Conservation (phyloP, 2,888 invertebrate genomes). For the Drosophila affinis region DNA sequence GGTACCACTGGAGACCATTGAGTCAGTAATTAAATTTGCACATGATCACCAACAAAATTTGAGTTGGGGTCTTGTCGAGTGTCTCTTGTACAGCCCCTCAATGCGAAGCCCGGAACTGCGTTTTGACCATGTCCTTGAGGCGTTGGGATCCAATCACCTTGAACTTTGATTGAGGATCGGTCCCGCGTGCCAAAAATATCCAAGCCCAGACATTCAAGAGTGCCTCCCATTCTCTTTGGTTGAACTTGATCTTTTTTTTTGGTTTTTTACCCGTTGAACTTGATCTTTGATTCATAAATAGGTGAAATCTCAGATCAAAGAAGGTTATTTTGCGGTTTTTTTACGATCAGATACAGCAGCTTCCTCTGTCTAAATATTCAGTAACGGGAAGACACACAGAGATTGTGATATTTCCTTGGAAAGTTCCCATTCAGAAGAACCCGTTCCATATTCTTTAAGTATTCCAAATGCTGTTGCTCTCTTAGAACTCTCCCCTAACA, state of each 20-base stretch:
- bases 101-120: slow-evolving; percentile 47
- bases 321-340: neutral
- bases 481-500: too few relatives aligned
- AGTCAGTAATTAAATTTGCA: slow-evolving; percentile 71
- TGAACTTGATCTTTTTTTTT: slow-evolving; percentile 25
- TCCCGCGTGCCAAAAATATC: slow-evolving; percentile 18
- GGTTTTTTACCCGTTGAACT: too few relatives aligned
- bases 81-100: slow-evolving; percentile 21
- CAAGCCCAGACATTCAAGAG: neutral
- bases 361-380: neutral
- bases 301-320: neutral
- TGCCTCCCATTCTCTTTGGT: slow-evolving; percentile 11
- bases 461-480: too few relatives aligned
- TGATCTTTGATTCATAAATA: neutral
- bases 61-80: slow-evolving; percentile 32
- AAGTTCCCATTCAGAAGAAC: too few relatives aligned
- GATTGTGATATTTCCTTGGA: neutral
- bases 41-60: slow-evolving; percentile 19
- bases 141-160: slow-evolving; percentile 14
- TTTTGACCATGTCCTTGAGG: slow-evolving; percentile 59
- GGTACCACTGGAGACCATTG: slow-evolving; percentile 26
- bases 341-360: too few relatives aligned
- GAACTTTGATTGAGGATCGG: slow-evolving; percentile 31
- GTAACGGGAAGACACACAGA: neutral
- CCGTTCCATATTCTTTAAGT: too few relatives aligned